These are phyloP conservation scores for Dolichoris vasculosae DNA, from an alignment of 1,140 invertebrate species.

Conservation along the genomic window DNA sequence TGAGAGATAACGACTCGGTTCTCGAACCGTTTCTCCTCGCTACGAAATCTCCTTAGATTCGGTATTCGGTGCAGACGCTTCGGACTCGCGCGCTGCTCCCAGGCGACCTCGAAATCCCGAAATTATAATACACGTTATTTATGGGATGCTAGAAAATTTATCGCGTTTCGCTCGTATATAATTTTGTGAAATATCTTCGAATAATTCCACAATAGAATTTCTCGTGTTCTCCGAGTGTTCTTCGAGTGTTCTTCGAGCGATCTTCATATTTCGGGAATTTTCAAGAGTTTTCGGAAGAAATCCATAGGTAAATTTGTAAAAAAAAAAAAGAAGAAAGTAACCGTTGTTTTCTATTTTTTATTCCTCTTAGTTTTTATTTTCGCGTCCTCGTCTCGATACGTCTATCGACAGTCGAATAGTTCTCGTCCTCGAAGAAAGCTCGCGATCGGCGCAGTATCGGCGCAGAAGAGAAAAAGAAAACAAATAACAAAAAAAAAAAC, in stretches of 20 bases:
- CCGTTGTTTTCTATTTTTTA: no score
- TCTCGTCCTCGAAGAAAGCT: neutral
- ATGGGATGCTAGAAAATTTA: slow-evolving; percentile 28
- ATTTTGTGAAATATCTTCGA: slow-evolving; percentile 22
- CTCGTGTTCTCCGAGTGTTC: no score
- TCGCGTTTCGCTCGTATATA: neutral
- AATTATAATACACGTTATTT: slow-evolving; percentile 44
- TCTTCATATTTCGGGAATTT: neutral
- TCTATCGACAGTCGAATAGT: no score
- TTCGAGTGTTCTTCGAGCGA: no score
- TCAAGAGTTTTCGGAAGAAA: neutral
- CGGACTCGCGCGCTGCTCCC: neutral
- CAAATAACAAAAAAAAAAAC: no score
- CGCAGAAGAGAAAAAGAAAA: no score
- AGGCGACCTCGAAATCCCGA: slow-evolving; percentile 17
- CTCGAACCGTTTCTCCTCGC: neutral
- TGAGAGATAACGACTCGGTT: neutral
- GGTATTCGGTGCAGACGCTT: neutral
- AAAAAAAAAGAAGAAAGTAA: no score
- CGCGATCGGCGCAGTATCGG: neutral
- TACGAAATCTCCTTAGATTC: slow-evolving; percentile 2
- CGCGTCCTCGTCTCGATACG: no score
- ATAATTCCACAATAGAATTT: neutral
- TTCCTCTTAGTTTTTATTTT: no score
- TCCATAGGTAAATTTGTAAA: no score